phyloP scores from a whole-genome alignment of 2,113 vertebrate genomes.

The Galemys pyrenaicus region DNA sequence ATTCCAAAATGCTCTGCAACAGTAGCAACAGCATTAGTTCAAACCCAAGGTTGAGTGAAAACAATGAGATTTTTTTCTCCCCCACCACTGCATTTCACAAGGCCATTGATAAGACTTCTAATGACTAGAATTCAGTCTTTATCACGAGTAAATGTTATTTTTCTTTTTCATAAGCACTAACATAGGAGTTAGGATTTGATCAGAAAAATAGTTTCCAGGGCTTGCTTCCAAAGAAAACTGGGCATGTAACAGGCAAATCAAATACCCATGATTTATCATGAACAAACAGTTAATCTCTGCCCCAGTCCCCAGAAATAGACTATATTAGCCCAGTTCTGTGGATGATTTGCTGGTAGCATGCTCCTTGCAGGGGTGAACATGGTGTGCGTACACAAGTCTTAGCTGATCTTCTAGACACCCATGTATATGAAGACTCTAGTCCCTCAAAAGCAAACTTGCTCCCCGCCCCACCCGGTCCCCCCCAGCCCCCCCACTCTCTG shows the following conservation, averaged over 20 bases:
- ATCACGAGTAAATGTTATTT: conserved; percentile 71
- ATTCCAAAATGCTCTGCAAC: not conserved
- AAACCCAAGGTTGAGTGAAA: not conserved
- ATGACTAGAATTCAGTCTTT: conserved; percentile 63
- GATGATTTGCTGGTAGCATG: not conserved
- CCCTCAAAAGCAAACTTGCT: not conserved
- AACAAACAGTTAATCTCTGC: conserved; percentile 52
- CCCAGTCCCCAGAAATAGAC: conserved; percentile 55
- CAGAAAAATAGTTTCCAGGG: conserved; percentile 68
- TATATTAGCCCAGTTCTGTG: conserved; percentile 39
- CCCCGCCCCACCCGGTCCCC: not conserved
- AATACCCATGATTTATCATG: conserved; percentile 60
- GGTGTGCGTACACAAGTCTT: conserved; percentile 10
- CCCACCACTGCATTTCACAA: not conserved
- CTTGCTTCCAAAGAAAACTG: conserved; percentile 62
- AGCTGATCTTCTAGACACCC: not conserved
- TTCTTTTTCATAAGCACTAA: conserved; percentile 60
- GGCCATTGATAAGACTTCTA: conserved; percentile 65
- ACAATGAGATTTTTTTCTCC: not conserved
- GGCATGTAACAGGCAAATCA: conserved; percentile 59
- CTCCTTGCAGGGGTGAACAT: not conserved
- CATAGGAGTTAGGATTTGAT: conserved; percentile 61
- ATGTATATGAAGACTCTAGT: not conserved
- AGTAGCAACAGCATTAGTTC: not conserved
- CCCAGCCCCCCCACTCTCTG: too few relatives aligned